A percentile compares a stretch with the other conserved stretches of the same genome.
These are phyloP conservation scores for Stictonetta naevosa DNA, from an alignment of 2,113 vertebrate genomes.

Conservation along the genomic window DNA sequence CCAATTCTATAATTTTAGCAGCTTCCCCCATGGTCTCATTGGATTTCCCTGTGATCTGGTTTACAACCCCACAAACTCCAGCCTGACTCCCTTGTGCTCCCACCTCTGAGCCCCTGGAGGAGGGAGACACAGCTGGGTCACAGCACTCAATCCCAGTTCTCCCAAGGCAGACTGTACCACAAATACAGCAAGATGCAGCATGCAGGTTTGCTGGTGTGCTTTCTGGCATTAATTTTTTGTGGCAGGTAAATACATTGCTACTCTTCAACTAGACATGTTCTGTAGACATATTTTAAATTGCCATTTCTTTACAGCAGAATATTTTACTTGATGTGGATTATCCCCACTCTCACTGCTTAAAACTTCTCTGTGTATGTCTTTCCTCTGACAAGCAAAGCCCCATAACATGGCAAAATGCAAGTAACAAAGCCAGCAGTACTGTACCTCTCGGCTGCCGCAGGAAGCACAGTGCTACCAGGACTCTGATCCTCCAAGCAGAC, in stretches of 20 bases:
- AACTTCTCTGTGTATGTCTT: accelerated
- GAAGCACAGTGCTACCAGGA: background rate
- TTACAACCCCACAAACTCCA: background rate
- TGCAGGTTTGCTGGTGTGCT: accelerated
- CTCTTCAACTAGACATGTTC: background rate
- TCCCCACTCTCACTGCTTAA: background rate
- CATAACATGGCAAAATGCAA: accelerated
- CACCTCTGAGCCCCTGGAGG: accelerated
- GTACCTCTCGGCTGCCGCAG: background rate
- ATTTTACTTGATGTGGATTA: background rate
- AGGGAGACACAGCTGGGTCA: background rate
- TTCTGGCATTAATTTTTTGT: background rate
- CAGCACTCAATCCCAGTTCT: accelerated
- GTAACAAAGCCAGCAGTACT: accelerated
- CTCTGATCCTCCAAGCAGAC: background rate
- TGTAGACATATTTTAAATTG: background rate
- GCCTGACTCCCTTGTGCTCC: accelerated
- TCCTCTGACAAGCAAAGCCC: background rate
- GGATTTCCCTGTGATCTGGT: background rate
- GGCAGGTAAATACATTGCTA: accelerated
- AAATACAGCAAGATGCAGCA: background rate
- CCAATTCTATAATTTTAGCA: accelerated
- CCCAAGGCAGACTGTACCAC: background rate
- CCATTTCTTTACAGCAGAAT: accelerated
- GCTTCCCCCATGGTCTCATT: background rate